Base-by-base conservation (phyloP, 1,140 invertebrate genomes). In the Brachionus angularis region DNA sequence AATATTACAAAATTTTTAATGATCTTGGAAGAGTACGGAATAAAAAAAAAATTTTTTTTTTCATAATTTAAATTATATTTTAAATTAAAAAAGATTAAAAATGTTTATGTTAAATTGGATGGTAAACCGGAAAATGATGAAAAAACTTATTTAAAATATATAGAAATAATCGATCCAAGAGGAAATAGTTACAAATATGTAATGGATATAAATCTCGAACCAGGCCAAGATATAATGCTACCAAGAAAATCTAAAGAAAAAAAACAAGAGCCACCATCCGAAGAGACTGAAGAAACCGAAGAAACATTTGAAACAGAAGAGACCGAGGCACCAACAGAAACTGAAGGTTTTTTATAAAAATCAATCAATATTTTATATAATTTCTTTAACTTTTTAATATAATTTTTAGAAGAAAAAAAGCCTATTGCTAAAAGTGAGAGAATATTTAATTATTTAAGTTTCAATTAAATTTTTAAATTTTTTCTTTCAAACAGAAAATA, bases 81-180 rank as follows among this genome's bases (percentile, higher is more conserved):
- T 55, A n/a, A n/a, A n/a, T 55, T 18, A 33, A 25, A 18, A 12
- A 23, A 58, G 53, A 58, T 58, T 42, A 58, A 58, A 39, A 58
- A 58, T 42, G 33, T 58, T 58, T 5, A 23, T 5, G 53, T 58
- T 4, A 58, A 58, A 58, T 58, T 39, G 10, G 53, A 36, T n/a
- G 29, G 23, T 39, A 58, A 58, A 39, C n/a, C n/a, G n/a, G 53
- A 58, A 23, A 23, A 34, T 21, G 36, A 58, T 12, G 53, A 58
- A 39, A 27, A 58, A 39, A 18, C 33, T 23, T 36, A 29, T 18
- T 58, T 58, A 23, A 36, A 58, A 33, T 58, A 21, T 39, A 23
- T 58, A n/a, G 53, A 58, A 58, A 23, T 58, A 39, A 58, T 58
- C n/a, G 53, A 58, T 42, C 53, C 53, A 18, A 58, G 53, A 58